Evolutionary conservation across 2,797 vertebrate genomes (phyloP).

Genomic region (Darevskia mixta): DNA sequence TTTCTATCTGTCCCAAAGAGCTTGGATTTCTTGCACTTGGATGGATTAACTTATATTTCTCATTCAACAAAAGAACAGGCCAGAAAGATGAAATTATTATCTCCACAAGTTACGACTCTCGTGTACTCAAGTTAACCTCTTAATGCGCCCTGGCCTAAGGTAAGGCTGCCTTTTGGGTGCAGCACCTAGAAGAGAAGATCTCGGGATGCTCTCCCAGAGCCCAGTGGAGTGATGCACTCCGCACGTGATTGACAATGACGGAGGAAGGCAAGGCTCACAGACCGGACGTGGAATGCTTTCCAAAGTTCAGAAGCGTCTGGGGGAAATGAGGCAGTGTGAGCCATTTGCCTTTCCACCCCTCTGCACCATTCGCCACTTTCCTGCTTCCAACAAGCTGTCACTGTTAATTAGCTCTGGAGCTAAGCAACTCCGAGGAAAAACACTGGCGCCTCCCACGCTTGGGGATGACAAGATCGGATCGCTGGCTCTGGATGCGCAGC

Average conservation of each 20-base stretch:
- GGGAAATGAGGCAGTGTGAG: constrained; percentile 27
- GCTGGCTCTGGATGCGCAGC: background rate
- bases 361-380: background rate
- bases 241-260: background rate
- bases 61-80: background rate
- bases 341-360: background rate
- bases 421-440: constrained; percentile 19
- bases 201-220: background rate
- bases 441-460: background rate
- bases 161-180: background rate
- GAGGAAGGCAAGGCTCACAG: background rate
- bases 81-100: background rate
- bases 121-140: background rate
- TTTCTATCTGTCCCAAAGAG: background rate
- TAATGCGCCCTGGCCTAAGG: background rate
- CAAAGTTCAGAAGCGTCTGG: constrained; percentile 5
- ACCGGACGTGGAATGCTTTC: background rate
- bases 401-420: constrained; percentile 28
- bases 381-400: constrained; percentile 22
- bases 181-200: background rate
- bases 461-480: constrained; percentile 25
- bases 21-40: background rate
- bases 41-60: background rate
- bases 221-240: background rate
- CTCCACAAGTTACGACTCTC: background rate